Conservation (phyloP, 2,797 vertebrate genomes). For the Cuniculus paca region DNA sequence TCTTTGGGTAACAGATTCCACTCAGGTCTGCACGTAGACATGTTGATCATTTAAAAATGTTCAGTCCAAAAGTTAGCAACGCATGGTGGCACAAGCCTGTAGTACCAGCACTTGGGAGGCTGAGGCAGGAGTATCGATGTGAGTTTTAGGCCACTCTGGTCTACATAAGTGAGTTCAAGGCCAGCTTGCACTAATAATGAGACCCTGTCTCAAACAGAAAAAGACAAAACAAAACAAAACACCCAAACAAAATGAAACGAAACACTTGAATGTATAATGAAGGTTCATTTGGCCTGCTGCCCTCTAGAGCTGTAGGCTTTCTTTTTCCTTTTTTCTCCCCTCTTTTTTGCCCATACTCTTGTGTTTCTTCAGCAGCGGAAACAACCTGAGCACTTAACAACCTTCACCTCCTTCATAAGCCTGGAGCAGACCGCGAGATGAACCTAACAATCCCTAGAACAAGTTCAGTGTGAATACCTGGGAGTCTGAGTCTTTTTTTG, state of each 20-base stretch:
- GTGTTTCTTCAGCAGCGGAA: neutral
- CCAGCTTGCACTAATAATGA: too few relatives aligned
- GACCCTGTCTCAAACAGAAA: too few relatives aligned
- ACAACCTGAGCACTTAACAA: neutral
- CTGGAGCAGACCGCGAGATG: neutral
- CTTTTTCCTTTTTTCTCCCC: neutral
- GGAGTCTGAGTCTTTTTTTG: neutral
- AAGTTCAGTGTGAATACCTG: neutral
- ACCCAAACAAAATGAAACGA: too few relatives aligned
- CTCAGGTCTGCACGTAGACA: neutral
- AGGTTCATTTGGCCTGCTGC: neutral
- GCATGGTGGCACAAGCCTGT: too few relatives aligned
- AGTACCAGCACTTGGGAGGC: too few relatives aligned
- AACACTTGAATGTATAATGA: neutral
- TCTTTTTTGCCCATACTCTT: neutral
- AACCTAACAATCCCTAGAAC: neutral
- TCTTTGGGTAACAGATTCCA: neutral
- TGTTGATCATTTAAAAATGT: neutral
- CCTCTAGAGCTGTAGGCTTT: neutral
- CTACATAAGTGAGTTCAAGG: too few relatives aligned
- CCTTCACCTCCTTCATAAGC: neutral
- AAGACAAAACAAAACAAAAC: too few relatives aligned
- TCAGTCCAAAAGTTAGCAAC: neutral
- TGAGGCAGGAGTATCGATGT: too few relatives aligned
- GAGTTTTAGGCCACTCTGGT: too few relatives aligned